phyloP scores from a whole-genome alignment of 2,113 vertebrate genomes.

The Ovis canadensis region DNA sequence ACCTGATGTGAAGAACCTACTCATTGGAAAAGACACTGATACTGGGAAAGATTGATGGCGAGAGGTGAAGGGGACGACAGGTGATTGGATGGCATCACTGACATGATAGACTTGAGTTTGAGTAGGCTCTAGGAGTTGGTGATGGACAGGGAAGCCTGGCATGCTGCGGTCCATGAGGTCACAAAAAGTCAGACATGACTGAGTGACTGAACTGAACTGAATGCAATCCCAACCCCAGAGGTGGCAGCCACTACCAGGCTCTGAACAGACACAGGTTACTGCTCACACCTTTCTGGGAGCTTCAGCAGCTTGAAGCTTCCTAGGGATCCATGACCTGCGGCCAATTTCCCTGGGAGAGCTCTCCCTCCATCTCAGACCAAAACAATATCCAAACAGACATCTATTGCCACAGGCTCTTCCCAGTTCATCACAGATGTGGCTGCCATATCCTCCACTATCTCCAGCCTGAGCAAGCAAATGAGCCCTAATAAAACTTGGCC shows the following conservation, averaged over 20 bases:
- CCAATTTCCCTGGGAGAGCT: neutral
- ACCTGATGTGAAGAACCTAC: neutral
- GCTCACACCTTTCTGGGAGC: neutral
- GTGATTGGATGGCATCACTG: neutral
- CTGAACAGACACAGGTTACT: neutral
- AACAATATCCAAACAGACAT: neutral
- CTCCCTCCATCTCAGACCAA: neutral
- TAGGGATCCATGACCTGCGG: rapidly evolving
- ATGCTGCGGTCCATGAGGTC: neutral
- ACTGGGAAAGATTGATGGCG: neutral
- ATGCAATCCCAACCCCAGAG: neutral
- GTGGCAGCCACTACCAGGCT: neutral
- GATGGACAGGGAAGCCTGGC: neutral
- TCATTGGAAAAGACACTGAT: neutral
- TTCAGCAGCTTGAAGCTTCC: neutral
- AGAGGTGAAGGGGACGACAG: neutral
- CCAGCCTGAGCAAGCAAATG: neutral
- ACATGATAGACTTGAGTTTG: neutral
- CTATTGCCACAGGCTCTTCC: neutral
- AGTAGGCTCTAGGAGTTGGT: neutral
- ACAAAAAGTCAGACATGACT: neutral
- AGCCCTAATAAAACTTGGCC: neutral
- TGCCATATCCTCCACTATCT: neutral
- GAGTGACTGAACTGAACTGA: neutral
- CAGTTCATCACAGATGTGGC: neutral